A percentile compares a stretch with the other conserved stretches of the same genome.
Evolutionary conservation across 2,113 vertebrate genomes (phyloP).

Genomic region (Hypomesus transpacificus): DNA sequence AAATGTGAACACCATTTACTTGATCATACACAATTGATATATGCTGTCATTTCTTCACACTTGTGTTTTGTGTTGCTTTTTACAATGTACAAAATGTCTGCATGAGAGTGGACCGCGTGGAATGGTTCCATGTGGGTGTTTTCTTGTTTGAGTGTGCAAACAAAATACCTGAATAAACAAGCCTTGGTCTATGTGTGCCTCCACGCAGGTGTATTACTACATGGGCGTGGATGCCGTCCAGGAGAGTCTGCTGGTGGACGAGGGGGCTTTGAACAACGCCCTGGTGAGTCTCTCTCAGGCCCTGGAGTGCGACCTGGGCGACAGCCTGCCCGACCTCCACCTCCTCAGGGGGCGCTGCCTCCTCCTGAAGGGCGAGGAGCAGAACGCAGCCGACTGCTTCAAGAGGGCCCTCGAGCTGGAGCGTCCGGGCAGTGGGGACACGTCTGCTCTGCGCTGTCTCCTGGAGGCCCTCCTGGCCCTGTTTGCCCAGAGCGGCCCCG

Average conservation of each 20-base stretch:
- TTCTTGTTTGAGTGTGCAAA: too few species aligned
- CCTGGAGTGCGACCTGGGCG: constrained; percentile 69
- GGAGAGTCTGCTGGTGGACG: constrained; percentile 75
- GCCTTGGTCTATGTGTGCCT: too few species aligned
- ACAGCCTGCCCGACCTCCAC: constrained; percentile 72
- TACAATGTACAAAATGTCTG: too few species aligned
- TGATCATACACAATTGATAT: too few species aligned
- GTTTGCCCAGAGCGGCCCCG: constrained; percentile 67
- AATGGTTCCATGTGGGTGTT: too few species aligned
- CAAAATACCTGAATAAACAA: too few species aligned
- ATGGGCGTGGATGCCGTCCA: constrained; percentile 77
- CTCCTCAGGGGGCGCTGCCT: constrained; percentile 79
- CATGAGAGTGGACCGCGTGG: too few species aligned
- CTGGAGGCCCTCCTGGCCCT: constrained; percentile 72
- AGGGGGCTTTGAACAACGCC: constrained; percentile 54
- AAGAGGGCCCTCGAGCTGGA: constrained; percentile 70
- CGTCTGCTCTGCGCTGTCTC: constrained; percentile 73
- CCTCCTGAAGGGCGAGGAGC: constrained; percentile 77
- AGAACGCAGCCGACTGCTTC: constrained; percentile 75
- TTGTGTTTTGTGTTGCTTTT: too few species aligned
- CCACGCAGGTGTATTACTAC: constrained; percentile 73
- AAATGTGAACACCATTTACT: too few species aligned
- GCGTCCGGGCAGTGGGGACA: constrained; percentile 60
- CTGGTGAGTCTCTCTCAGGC: constrained; percentile 75
- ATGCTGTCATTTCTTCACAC: too few species aligned